Conservation (phyloP, 2,797 vertebrate genomes). For the Chelidonichthys spinosus region DNA sequence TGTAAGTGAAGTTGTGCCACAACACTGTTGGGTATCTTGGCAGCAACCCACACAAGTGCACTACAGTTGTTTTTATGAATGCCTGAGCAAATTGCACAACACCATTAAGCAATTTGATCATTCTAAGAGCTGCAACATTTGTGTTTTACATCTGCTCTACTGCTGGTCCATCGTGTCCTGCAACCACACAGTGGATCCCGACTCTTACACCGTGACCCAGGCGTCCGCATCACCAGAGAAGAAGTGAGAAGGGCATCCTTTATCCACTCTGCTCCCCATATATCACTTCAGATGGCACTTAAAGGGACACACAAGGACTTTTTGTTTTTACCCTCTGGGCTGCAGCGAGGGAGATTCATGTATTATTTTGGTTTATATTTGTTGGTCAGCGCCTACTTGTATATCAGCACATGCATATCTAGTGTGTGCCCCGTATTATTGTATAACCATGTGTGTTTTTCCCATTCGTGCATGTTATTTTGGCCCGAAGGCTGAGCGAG, state of each 20-base stretch:
- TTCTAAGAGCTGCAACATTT: slow-evolving; percentile 37
- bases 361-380: slow-evolving; percentile 44
- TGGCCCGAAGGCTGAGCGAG: slow-evolving; percentile 50
- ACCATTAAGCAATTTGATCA: slow-evolving; percentile 60
- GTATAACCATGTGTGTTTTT: slow-evolving; percentile 19
- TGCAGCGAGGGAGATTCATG: slow-evolving; percentile 54
- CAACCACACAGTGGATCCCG: slow-evolving; percentile 21
- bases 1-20: slow-evolving; percentile 50
- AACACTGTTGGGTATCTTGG: slow-evolving; percentile 39
- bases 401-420: slow-evolving; percentile 7
- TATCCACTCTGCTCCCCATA: slow-evolving; percentile 50
- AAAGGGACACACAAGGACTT: slow-evolving; percentile 59
- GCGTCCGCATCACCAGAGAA: slow-evolving; percentile 25
- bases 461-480: slow-evolving; percentile 24
- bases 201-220: slow-evolving; percentile 33
- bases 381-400: slow-evolving; percentile 15
- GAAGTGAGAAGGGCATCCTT: slow-evolving; percentile 54
- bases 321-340: slow-evolving; percentile 56
- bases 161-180: slow-evolving; percentile 32
- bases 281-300: slow-evolving; percentile 64
- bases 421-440: slow-evolving; percentile 11
- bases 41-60: slow-evolving; percentile 47
- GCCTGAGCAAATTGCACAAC: slow-evolving; percentile 53
- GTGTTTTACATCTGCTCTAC: slow-evolving; percentile 27
- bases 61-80: slow-evolving; percentile 64